phyloP scores from a whole-genome alignment of 2,888 invertebrate species.

The Sinotaia quadrata region DNA sequence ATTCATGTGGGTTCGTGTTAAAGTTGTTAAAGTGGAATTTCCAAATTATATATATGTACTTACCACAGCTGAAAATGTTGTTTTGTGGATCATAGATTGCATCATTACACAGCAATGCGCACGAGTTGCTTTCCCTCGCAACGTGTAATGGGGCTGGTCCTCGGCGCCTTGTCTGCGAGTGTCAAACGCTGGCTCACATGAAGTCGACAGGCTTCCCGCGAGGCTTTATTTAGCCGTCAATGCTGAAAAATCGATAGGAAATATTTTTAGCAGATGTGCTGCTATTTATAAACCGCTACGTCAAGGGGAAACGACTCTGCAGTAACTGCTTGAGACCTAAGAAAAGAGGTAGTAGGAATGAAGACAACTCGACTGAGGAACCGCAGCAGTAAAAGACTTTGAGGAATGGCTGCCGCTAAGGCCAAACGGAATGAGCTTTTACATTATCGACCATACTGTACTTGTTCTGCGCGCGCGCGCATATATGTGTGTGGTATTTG shows the following conservation, averaged over 20 bases:
- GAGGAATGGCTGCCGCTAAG: too few relatives aligned
- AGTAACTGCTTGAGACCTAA: background rate
- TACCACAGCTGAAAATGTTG: too few relatives aligned
- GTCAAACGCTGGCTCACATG: background rate
- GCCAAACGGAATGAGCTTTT: too few relatives aligned
- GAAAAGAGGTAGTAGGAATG: too few relatives aligned
- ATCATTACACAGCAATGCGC: background rate
- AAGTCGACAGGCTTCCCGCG: background rate
- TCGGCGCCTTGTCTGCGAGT: background rate
- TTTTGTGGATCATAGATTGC: background rate
- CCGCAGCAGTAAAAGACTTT: too few relatives aligned
- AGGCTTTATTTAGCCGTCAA: constrained; percentile 4
- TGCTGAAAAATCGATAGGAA: background rate
- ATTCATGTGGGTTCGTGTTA: too few relatives aligned
- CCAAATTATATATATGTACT: too few relatives aligned
- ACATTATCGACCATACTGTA: too few relatives aligned
- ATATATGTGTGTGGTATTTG: background rate
- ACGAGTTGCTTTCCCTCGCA: background rate
- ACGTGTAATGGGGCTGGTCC: background rate
- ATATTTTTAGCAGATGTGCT: background rate
- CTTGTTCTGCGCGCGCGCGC: too few relatives aligned
- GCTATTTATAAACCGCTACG: constrained; percentile 8
- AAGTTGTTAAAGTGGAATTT: too few relatives aligned
- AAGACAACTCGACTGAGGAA: too few relatives aligned
- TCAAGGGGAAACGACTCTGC: background rate